A percentile compares a stretch with the other conserved stretches of the same genome.
Conservation (phyloP, 2,888 invertebrate species). For the Esperia sulphurella region DNA sequence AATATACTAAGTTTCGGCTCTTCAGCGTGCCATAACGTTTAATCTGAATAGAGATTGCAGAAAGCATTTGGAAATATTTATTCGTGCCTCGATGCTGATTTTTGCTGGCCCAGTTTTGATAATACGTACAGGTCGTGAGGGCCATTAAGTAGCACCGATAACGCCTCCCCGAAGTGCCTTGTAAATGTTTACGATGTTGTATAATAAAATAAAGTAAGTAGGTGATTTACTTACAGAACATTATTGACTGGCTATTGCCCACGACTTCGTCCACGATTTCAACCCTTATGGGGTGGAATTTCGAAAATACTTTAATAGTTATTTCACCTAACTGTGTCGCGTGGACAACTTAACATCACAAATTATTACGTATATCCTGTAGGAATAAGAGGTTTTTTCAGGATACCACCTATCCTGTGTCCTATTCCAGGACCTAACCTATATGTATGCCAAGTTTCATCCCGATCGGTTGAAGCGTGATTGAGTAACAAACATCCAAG, state of each 20-base stretch:
- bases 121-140: conserved; percentile 15
- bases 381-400: too few relatives aligned
- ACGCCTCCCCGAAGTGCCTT: conserved; percentile 25
- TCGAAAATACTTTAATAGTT: background rate
- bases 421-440: too few relatives aligned
- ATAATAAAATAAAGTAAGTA: background rate
- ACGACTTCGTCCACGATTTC: too few relatives aligned
- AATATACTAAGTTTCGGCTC: too few relatives aligned
- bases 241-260: background rate
- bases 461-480: too few relatives aligned
- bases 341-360: too few relatives aligned
- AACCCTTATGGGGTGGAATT: background rate
- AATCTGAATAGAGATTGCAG: background rate
- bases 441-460: too few relatives aligned
- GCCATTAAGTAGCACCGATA: conserved; percentile 24
- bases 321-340: too few relatives aligned
- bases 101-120: conserved; percentile 45
- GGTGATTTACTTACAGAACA: background rate
- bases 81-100: conserved; percentile 25
- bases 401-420: too few relatives aligned
- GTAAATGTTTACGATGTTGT: conserved; percentile 29
- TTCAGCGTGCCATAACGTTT: background rate
- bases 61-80: conserved; percentile 13
- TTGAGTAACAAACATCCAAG: too few relatives aligned
- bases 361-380: too few relatives aligned